Base-by-base conservation (phyloP, 2,113 vertebrate genomes). In the Dermatemys mawii region DNA sequence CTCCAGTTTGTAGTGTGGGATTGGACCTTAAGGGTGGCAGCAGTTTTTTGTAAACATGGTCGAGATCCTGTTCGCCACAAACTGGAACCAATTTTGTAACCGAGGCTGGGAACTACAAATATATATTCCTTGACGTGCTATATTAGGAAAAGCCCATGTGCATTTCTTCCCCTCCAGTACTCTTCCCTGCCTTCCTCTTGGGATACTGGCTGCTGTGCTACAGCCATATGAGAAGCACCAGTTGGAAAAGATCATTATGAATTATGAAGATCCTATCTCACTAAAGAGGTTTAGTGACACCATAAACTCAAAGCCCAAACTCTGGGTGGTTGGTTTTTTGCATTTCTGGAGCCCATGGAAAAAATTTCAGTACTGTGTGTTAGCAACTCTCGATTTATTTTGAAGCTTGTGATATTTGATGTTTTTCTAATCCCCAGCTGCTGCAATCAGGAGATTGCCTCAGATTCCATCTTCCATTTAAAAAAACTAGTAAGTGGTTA, bases 21-120 rank as follows among this genome's bases (percentile, higher is more conserved):
- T 81, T 76, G 0, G 0, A 2, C 5, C 24, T 88, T 75, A 24
- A 27, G 0, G 0, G 38, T 27, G 6, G 12, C 17, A 29, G 26
- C 41, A 57, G 55, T 49, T 51, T 53, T 92, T 26, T 89, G 78
- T 55, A 14, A 54, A 32, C 67, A 94, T 78, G 60, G 48, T 60
- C 81, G 82, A 75, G 48, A 22, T 44, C 22, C 38, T 73, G 21
- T 41, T 22, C 38, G 12, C 38, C 41, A 73, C 11, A 41, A 24
- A 73, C 41, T 75, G 70, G 10, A 75, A 44, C 38, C 24, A 75
- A 24, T 44, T 44, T 75, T 44, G 70, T 41, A 44, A 41, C 38
- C 8, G 35, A 75, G 38, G 73, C 41, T 3, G 24, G 41, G 26
- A 27, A 27, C 12, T 27, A 44, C 5, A 46, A 76, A 27, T 14